A percentile compares a stretch with the other conserved stretches of the same genome.
These are phyloP conservation scores for Patella ulyssiponensis DNA, from an alignment of 2,888 invertebrate species.

Conservation along the genomic window DNA sequence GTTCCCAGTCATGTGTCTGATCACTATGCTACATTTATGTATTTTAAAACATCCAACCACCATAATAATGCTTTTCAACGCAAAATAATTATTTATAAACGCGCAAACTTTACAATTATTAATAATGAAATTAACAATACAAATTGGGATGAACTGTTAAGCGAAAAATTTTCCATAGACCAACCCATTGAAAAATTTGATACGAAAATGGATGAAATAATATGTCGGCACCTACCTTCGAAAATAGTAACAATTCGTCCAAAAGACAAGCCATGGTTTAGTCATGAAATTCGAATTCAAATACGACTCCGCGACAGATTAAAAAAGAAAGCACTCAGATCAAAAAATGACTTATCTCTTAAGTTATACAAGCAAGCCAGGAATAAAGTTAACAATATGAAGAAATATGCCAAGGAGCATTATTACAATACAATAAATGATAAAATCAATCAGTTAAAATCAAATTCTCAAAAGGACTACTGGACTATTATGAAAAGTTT, in stretches of 20 bases:
- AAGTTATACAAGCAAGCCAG: neutral
- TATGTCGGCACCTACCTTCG: neutral
- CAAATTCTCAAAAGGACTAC: constrained; percentile 1
- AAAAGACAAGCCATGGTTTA: neutral
- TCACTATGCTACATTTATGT: no score
- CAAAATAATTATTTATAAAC: no score
- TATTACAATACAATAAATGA: constrained; percentile 2
- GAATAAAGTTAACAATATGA: neutral
- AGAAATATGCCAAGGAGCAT: neutral
- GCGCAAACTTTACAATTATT: no score
- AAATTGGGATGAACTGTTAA: no score
- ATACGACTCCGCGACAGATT: neutral
- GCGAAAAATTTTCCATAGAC: no score
- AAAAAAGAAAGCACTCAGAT: neutral
- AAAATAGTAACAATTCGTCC: neutral
- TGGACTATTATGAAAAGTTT: neutral
- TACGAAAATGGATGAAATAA: no score
- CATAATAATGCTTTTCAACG: no score
- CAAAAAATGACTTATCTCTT: neutral
- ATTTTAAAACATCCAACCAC: no score
- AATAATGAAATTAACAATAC: no score
- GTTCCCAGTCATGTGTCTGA: no score
- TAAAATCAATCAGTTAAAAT: neutral
- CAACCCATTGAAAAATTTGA: no score
- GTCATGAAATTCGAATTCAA: neutral